Evolutionary conservation across 2,888 invertebrate species (phyloP).

Genomic region (Chydorus sphaericus): DNA sequence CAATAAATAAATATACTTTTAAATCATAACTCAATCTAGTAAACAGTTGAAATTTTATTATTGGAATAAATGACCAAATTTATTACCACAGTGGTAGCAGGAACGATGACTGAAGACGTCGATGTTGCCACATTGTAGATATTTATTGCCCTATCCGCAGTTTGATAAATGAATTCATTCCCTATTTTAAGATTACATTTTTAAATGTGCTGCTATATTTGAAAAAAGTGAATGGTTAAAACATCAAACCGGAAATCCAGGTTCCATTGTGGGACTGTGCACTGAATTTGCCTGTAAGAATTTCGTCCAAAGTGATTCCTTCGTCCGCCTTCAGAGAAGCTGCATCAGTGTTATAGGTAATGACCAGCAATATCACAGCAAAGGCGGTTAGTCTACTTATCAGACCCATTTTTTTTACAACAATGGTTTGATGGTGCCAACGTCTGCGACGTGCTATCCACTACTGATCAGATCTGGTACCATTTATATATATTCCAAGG

Average conservation of each 20-base stretch:
- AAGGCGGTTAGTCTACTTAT: too few species aligned
- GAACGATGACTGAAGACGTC: conserved; percentile 17
- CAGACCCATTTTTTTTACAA: too few species aligned
- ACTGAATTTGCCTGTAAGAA: conserved; percentile 49
- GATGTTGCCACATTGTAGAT: conserved; percentile 26
- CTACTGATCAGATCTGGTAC: too few species aligned
- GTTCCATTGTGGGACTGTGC: conserved; percentile 59
- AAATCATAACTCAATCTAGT: background rate
- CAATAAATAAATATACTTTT: conserved; percentile 45
- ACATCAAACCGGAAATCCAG: conserved; percentile 54
- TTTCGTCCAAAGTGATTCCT: conserved; percentile 46
- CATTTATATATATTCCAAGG: too few species aligned
- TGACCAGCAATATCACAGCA: too few species aligned
- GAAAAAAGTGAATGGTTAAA: conserved; percentile 13
- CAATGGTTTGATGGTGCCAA: too few species aligned
- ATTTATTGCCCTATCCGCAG: conserved; percentile 24
- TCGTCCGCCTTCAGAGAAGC: too few species aligned
- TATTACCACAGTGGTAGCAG: background rate
- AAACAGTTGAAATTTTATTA: background rate
- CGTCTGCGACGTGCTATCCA: too few species aligned
- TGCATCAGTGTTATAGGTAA: too few species aligned
- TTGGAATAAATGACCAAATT: background rate
- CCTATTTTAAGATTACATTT: conserved; percentile 21
- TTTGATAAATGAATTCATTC: conserved; percentile 25
- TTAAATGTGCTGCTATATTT: background rate